Evolutionary conservation across 2,797 vertebrate genomes (phyloP), one percentile per base, ranked within the genome.

Genomic region (Halcyon chelicuti): DNA sequence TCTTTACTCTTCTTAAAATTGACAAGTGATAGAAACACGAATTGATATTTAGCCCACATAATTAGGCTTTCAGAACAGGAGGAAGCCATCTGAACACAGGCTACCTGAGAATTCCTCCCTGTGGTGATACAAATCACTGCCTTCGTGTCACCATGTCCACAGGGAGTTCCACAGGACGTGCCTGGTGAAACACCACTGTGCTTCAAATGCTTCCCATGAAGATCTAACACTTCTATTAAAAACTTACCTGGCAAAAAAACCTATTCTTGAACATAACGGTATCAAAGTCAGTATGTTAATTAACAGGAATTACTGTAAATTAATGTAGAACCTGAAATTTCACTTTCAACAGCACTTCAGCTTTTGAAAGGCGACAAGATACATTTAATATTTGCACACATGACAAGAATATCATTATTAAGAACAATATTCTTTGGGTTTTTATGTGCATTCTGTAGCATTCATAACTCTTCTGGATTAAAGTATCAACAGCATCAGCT

Each of bases 311-410:
- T 51, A 72, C 8, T 7, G 0, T 5, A 66, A 3, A 0, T 31
- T 84, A 40, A 8, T 99, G 98, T 98, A 82, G 98, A 79, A 98
- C 97, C 98, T 98, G 96, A 91, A 95, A 94, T 98, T 98, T 99
- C 98, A 98, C 98, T 99, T 98, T 90, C 98, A 98, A 57, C 77
- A 95, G 98, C 98, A 99, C 97, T 14, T 72, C 93, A 98, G 98
- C 97, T 96, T 89, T 92, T 66, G 97, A 98, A 98, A 99, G 98
- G 98, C 98, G 98, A 99, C 98, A 88, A 98, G 98, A 97, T 97
- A 42, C 97, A 31, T 35, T 96, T 98, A 74, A 89, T 99, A 78
- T 99, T 4, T 54, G 98, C 98, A 99, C 98, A 98, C 95, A 97
- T 72, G 96, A 97, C 98, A 98, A 98, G 98, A 98, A 97, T 95